Evolutionary conservation across 1,140 invertebrate species (phyloP), one percentile per base, ranked within the genome.

Genomic region (Thalassaphorura encarpata): DNA sequence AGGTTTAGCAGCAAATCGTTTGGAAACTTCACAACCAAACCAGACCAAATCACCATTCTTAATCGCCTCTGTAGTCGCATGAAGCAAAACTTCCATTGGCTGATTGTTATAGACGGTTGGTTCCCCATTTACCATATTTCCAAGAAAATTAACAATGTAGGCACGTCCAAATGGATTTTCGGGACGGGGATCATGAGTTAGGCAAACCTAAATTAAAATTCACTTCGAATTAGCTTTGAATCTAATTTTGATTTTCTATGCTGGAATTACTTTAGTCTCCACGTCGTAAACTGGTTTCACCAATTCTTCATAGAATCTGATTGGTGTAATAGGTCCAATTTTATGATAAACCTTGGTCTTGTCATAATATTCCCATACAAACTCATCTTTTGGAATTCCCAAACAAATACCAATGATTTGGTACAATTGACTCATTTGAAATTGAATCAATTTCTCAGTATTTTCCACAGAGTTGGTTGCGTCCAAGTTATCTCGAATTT

Each of bases 321-420:
- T 61, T 8, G 88, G 84, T 4, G 81, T 82, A 1, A 92, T 75
- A 0, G 85, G 81, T 0, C 87, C 89, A 47, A 91, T 72, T 18
- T 70, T 77, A 46, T 84, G 76, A 69, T 84, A 90, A 19, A 73
- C 72, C 69, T 92, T 93, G 8, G 81, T 79, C 67, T 91, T 92
- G 66, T 89, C 85, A 70, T 90, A 90, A 71, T 85, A 93, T 61
- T 87, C 86, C 81, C 85, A 93, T 1, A 78, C 84, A 66, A 93
- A 84, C 27, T 77, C 82, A 58, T 85, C 78, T n/a, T 81, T 78
- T 3, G 89, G 89, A 33, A 85, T 81, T 46, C 87, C 86, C n/a
- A 84, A 63, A 64, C 85, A 90, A 42, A 91, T 89, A 21, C 80
- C 82, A 40, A 91, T 79, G 58, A 93, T 83, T 58, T 85, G 78